phyloP scores from a whole-genome alignment of 2,888 invertebrate genomes.

The Hyalella azteca region DNA sequence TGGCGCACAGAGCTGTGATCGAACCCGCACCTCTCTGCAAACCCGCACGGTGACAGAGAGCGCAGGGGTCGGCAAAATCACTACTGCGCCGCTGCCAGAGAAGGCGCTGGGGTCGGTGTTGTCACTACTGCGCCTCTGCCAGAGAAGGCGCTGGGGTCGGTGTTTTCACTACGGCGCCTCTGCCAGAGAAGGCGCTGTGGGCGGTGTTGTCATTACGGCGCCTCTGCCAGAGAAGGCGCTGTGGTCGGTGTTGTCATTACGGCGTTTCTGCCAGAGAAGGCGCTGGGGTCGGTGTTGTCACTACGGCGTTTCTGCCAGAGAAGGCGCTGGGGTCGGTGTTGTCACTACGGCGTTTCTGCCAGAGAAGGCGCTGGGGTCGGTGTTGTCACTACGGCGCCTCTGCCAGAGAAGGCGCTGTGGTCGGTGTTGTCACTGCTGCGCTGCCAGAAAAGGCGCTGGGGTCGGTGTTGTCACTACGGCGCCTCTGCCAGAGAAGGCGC shows the following conservation, averaged over 20 bases:
- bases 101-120: not conserved
- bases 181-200: not conserved
- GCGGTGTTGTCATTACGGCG: not conserved
- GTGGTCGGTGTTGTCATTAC: not conserved
- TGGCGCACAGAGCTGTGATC: too few relatives aligned
- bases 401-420: not conserved
- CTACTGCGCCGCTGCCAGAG: too few relatives aligned
- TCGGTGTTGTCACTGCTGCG: not conserved
- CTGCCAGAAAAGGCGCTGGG: not conserved
- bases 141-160: not conserved
- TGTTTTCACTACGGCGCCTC: not conserved
- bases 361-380: not conserved
- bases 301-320: not conserved
- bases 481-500: not conserved
- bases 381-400: not conserved
- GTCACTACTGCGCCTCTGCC: not conserved
- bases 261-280: not conserved
- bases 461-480: not conserved
- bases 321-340: not conserved
- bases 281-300: not conserved
- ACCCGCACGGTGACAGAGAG: too few relatives aligned
- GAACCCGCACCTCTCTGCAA: too few relatives aligned
- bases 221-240: not conserved
- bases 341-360: not conserved
- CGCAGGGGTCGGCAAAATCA: too few relatives aligned